Percentiles rank a stretch among this genome's conserved stretches.
These are phyloP conservation scores for Subanguina moxae DNA, from an alignment of 1,140 invertebrate genomes.

Conservation along the genomic window DNA sequence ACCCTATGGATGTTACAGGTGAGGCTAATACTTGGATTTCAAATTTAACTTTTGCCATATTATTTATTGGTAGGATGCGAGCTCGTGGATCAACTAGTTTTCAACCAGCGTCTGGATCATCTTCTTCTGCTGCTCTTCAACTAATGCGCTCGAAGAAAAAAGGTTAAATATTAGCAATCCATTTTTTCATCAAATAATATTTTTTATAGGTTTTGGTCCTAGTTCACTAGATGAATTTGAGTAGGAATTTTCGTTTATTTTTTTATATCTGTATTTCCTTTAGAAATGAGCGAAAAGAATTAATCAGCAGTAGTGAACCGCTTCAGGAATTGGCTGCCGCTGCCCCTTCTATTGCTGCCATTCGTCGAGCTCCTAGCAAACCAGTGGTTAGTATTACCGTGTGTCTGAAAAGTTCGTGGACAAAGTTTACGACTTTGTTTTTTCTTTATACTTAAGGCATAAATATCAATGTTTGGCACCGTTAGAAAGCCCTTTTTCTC, in stretches of 20 bases:
- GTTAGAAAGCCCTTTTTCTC: no score
- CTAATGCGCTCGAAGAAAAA: not conserved
- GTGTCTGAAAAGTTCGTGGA: not conserved
- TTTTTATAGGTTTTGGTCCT: no score
- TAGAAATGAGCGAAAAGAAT: not conserved
- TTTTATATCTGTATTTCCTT: not conserved
- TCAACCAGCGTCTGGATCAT: not conserved
- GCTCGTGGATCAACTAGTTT: slow-evolving; percentile 20
- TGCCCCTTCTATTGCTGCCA: slow-evolving; percentile 1
- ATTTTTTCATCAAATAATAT: not conserved
- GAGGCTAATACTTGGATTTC: no score
- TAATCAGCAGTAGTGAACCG: not conserved
- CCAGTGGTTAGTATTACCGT: slow-evolving; percentile 1
- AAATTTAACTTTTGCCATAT: no score
- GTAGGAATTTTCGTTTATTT: not conserved
- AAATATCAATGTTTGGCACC: no score
- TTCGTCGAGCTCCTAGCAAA: slow-evolving; percentile 3
- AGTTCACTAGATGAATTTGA: slow-evolving; percentile 6
- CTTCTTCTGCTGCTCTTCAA: not conserved
- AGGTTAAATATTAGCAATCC: slow-evolving; percentile 20
- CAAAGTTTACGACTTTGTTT: no score
- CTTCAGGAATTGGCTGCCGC: not conserved
- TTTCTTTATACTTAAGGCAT: no score
- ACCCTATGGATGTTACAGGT: slow-evolving; percentile 25
- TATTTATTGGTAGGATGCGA: not conserved